Conservation (phyloP, 2,888 invertebrate species). For the Ctena decussata region DNA sequence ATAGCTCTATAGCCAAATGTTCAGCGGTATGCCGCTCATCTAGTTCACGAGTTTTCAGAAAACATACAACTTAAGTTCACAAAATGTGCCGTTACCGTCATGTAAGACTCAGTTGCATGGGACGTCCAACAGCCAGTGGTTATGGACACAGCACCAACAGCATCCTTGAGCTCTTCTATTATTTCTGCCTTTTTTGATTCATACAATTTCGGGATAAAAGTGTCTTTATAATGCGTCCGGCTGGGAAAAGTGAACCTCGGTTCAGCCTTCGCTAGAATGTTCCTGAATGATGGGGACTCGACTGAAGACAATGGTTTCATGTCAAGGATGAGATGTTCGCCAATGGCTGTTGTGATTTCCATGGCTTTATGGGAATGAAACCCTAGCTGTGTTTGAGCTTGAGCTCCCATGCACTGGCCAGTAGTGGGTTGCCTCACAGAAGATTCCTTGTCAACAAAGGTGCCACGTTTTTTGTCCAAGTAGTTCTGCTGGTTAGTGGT, state of each 20-base stretch:
- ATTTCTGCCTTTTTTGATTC: not conserved
- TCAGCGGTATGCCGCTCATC: not conserved
- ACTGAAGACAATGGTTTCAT: not conserved
- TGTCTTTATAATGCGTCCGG: not conserved
- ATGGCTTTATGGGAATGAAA: not conserved
- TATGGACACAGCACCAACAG: not conserved
- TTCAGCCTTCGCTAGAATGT: not conserved
- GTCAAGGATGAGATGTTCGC: not conserved
- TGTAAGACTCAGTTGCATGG: not conserved
- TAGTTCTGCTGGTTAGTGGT: no score
- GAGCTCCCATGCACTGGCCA: not conserved
- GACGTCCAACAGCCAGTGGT: not conserved
- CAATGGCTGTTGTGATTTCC: not conserved
- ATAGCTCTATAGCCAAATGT: not conserved
- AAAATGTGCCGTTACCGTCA: not conserved
- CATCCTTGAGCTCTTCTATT: not conserved
- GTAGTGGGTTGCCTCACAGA: not conserved
- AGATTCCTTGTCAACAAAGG: no score
- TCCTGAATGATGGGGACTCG: not conserved
- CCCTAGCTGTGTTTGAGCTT: not conserved
- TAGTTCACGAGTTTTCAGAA: not conserved
- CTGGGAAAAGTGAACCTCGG: not conserved
- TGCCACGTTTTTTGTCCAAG: no score
- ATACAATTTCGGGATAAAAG: not conserved
- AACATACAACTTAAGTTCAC: not conserved